These are phyloP conservation scores for Propsilocerus akamusi DNA, from an alignment of 1,140 invertebrate species.

Conservation along the genomic window DNA sequence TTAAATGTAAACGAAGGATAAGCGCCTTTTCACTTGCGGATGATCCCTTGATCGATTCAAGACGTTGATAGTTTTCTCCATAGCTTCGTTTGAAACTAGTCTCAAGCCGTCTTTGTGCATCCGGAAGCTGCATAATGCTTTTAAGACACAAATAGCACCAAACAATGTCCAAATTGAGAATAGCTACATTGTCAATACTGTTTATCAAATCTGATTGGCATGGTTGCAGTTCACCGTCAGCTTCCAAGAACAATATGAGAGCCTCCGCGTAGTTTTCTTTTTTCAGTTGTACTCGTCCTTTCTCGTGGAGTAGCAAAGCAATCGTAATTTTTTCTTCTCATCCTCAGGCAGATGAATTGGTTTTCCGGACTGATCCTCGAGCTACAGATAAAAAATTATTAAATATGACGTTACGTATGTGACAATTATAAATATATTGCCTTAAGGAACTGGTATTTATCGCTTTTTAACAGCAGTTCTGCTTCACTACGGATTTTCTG, in stretches of 20 bases:
- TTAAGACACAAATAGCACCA: slow-evolving; percentile 64
- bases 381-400: slow-evolving; percentile 25
- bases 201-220: slow-evolving; percentile 46
- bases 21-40: slow-evolving; percentile 36
- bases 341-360: slow-evolving; percentile 40
- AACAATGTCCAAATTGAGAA: slow-evolving; percentile 62
- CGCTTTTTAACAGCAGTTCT: neutral
- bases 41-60: slow-evolving; percentile 44
- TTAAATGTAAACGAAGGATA: slow-evolving; percentile 51
- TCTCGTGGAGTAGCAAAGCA: slow-evolving; percentile 59
- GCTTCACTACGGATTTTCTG: slow-evolving; percentile 19
- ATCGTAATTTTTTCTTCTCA: slow-evolving; percentile 47
- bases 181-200: slow-evolving; percentile 59
- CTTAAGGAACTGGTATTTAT: neutral
- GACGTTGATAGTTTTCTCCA: slow-evolving; percentile 44
- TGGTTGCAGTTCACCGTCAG: slow-evolving; percentile 48
- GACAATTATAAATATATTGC: slow-evolving; percentile 7
- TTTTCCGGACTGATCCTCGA: slow-evolving; percentile 61
- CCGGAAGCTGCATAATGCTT: slow-evolving; percentile 46
- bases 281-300: slow-evolving; percentile 44
- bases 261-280: slow-evolving; percentile 43
- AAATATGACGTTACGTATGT: slow-evolving; percentile 5
- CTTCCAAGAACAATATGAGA: slow-evolving; percentile 51
- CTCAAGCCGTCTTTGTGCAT: slow-evolving; percentile 49
- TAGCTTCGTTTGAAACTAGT: slow-evolving; percentile 45